A percentile compares a stretch with the other conserved stretches of the same genome.
phyloP scores from a whole-genome alignment of 2,888 invertebrate genomes.

The Acrobasis consociella region DNA sequence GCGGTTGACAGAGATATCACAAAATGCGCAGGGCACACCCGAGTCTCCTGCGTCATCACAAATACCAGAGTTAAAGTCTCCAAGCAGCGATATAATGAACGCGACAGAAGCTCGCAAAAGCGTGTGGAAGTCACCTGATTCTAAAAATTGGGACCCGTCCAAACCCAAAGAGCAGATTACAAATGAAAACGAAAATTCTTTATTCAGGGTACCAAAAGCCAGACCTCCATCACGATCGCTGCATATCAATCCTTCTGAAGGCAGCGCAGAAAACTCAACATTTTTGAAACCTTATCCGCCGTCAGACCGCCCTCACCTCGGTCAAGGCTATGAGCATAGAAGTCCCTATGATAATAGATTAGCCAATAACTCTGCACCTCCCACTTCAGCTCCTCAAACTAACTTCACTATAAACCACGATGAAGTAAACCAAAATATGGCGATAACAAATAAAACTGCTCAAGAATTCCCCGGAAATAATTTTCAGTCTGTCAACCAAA shows the following conservation, averaged over 20 bases:
- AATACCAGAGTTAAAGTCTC: slow-evolving; percentile 68
- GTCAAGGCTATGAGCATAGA: slow-evolving; percentile 71
- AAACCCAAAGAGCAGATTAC: slow-evolving; percentile 65
- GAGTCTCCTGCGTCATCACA: slow-evolving; percentile 67
- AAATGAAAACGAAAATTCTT: slow-evolving; percentile 74
- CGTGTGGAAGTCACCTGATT: slow-evolving; percentile 77
- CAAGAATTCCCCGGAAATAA: slow-evolving; percentile 69
- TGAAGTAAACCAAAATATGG: slow-evolving; percentile 58
- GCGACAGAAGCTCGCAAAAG: slow-evolving; percentile 62
- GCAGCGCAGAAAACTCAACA: slow-evolving; percentile 75
- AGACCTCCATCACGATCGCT: slow-evolving; percentile 84
- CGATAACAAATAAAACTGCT: slow-evolving; percentile 52
- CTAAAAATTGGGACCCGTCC: slow-evolving; percentile 70
- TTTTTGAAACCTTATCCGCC: slow-evolving; percentile 86
- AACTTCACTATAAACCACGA: slow-evolving; percentile 75
- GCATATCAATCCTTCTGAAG: slow-evolving; percentile 72
- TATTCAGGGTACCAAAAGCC: slow-evolving; percentile 85
- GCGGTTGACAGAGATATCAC: slow-evolving; percentile 70
- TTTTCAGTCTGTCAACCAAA: slow-evolving; percentile 70
- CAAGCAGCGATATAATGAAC: slow-evolving; percentile 55
- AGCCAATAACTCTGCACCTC: slow-evolving; percentile 48
- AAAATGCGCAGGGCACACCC: slow-evolving; percentile 69
- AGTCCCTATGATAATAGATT: slow-evolving; percentile 68
- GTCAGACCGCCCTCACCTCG: slow-evolving; percentile 68
- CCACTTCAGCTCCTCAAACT: slow-evolving; percentile 55